Evolutionary conservation across 2,113 vertebrate species (phyloP).

Genomic region (Nibea albiflora): DNA sequence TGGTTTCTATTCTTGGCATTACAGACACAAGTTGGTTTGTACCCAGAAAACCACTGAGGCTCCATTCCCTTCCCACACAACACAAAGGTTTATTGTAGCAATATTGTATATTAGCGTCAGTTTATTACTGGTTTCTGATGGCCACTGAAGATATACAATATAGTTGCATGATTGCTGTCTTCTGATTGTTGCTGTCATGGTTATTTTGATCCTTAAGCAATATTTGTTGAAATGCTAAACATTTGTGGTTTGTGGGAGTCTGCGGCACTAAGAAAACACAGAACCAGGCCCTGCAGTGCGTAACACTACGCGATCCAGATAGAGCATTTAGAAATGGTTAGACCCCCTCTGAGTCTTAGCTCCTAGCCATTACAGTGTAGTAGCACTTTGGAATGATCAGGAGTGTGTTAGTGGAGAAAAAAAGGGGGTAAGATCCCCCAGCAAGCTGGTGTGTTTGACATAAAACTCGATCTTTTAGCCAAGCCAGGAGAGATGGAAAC

Average conservation of each 20-base stretch:
- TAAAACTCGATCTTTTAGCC: neutral
- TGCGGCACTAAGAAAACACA: neutral
- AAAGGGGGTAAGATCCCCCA: neutral
- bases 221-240: slow-evolving; percentile 5
- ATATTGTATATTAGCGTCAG: neutral
- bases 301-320: neutral
- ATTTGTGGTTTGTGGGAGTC: neutral
- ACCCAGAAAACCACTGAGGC: neutral
- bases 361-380: neutral
- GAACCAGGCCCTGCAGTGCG: neutral
- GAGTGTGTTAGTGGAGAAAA: neutral
- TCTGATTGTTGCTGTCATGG: neutral
- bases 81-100: neutral
- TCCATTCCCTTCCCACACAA: neutral
- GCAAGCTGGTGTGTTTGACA: slow-evolving; percentile 1
- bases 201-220: neutral
- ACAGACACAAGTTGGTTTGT: neutral
- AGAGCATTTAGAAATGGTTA: neutral
- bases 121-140: neutral
- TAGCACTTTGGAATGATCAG: slow-evolving; percentile 4
- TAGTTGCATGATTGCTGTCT: neutral
- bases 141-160: neutral
- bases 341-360: neutral
- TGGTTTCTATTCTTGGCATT: neutral
- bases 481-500: neutral